Percentiles rank a stretch among this genome's conserved stretches.
Evolutionary conservation across 1,140 invertebrate genomes (phyloP).

Genomic region (Oreohelix idahoensis): DNA sequence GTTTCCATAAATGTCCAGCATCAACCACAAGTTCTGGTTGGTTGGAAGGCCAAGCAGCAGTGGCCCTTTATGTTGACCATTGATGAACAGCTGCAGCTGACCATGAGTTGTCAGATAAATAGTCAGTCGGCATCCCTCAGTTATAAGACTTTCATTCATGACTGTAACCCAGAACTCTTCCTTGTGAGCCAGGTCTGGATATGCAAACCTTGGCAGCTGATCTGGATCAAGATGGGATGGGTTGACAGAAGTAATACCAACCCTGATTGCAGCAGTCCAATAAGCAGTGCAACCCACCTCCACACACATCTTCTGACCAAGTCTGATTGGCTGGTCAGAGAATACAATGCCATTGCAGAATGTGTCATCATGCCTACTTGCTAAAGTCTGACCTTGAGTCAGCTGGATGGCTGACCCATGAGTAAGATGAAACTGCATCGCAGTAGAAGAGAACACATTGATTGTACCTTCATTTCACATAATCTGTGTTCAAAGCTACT

Average conservation of each 20-base stretch:
- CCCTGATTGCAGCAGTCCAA: slow-evolving; percentile 72
- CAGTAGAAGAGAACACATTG: background rate
- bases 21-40: slow-evolving; percentile 68
- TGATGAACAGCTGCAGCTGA: slow-evolving; percentile 71
- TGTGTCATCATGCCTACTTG: slow-evolving; percentile 55
- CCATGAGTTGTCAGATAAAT: slow-evolving; percentile 68
- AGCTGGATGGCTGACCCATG: slow-evolving; percentile 63
- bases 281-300: slow-evolving; percentile 58
- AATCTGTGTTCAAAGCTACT: background rate
- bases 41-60: slow-evolving; percentile 66
- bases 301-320: slow-evolving; percentile 65
- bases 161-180: slow-evolving; percentile 71
- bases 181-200: slow-evolving; percentile 66
- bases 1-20: slow-evolving; percentile 73
- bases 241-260: slow-evolving; percentile 71
- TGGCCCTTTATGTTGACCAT: slow-evolving; percentile 71
- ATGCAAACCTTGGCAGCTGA: slow-evolving; percentile 68
- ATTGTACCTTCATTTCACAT: background rate
- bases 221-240: slow-evolving; percentile 55
- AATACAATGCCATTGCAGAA: slow-evolving; percentile 73
- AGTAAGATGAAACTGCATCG: slow-evolving; percentile 66
- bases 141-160: slow-evolving; percentile 63
- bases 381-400: slow-evolving; percentile 53
- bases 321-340: slow-evolving; percentile 66
- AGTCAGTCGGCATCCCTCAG: slow-evolving; percentile 60